Percentiles rank a stretch among this genome's conserved stretches.
These are phyloP conservation scores for Tenebrio molitor DNA, from an alignment of 1,140 invertebrate species.

Conservation along the genomic window DNA sequence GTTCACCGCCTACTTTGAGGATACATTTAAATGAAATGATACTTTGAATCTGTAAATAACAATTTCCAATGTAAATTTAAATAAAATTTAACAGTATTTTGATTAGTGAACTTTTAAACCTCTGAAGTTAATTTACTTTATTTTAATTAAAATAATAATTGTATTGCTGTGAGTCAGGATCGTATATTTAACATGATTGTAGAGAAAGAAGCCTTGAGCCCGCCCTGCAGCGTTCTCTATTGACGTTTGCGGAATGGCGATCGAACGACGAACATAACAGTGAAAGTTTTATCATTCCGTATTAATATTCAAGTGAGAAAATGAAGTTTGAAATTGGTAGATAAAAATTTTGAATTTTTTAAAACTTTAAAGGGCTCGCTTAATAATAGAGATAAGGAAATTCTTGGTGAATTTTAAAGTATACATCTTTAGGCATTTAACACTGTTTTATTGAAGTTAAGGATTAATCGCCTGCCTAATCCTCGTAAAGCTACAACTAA, in stretches of 20 bases:
- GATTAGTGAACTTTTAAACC: too few species aligned
- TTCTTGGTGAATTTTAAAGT: background rate
- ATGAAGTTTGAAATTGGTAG: conserved; percentile 16
- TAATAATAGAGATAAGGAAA: conserved; percentile 9
- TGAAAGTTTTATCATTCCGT: conserved; percentile 14
- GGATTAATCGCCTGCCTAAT: background rate
- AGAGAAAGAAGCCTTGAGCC: background rate
- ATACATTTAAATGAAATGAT: too few species aligned
- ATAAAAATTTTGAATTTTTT: conserved; percentile 22
- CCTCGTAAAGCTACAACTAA: background rate
- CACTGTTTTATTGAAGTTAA: background rate
- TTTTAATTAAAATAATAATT: too few species aligned
- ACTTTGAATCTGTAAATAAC: too few species aligned
- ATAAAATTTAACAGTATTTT: too few species aligned
- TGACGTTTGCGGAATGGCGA: background rate
- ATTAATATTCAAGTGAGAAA: conserved; percentile 19
- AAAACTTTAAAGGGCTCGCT: background rate
- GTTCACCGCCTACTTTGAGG: too few species aligned
- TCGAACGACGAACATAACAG: conserved; percentile 8
- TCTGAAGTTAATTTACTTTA: too few species aligned
- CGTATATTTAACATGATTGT: too few species aligned
- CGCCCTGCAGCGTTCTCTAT: background rate
- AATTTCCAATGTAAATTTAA: too few species aligned
- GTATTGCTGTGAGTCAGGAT: too few species aligned
- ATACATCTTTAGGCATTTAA: background rate